phyloP scores from a whole-genome alignment of 2,797 vertebrate genomes.

The Hyperoplus lanceolatus region DNA sequence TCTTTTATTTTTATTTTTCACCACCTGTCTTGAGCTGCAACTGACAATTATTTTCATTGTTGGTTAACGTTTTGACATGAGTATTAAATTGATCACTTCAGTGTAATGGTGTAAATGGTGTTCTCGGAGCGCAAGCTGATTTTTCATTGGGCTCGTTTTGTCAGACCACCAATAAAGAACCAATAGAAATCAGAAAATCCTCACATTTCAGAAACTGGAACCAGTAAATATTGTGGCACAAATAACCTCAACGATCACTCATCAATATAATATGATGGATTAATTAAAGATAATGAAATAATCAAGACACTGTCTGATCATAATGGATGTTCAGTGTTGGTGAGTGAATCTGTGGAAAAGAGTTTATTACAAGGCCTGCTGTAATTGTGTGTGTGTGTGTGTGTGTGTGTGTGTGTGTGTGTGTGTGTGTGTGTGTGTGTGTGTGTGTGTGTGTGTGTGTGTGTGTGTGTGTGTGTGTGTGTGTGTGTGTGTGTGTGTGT shows the following conservation, averaged over 20 bases:
- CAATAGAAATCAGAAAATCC: background rate
- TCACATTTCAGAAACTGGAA: too few species aligned
- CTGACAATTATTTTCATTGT: background rate
- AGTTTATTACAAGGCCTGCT: background rate
- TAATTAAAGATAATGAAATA: too few species aligned
- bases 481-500: background rate
- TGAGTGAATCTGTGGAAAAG: background rate
- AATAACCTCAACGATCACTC: too few species aligned
- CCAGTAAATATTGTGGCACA: too few species aligned
- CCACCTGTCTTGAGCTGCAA: background rate
- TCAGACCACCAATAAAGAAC: background rate
- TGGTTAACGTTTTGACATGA: background rate
- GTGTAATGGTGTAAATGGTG: background rate
- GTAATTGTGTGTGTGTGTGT: background rate
- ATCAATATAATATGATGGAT: too few species aligned
- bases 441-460: too few species aligned
- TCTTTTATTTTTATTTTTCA: background rate
- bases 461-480: background rate
- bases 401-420: too few species aligned
- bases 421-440: too few species aligned
- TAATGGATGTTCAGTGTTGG: background rate
- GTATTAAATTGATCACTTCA: background rate
- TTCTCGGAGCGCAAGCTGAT: too few species aligned
- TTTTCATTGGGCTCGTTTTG: background rate
- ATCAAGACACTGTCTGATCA: slow-evolving; percentile 22